These are phyloP conservation scores for Enteromius radiatus DNA, from an alignment of 2,797 vertebrate species.

Conservation along the genomic window DNA sequence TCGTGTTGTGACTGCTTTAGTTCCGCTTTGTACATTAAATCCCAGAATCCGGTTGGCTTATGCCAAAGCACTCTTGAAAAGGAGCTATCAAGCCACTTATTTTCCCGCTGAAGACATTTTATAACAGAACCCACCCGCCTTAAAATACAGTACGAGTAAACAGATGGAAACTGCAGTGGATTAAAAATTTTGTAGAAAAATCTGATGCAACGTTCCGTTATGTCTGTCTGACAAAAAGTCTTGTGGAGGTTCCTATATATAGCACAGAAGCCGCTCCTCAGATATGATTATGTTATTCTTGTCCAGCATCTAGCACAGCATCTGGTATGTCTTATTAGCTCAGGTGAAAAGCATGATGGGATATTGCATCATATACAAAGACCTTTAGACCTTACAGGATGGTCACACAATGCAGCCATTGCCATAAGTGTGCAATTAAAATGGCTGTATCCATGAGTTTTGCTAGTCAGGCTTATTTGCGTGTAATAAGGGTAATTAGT, in stretches of 20 bases:
- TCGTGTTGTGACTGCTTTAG: conserved; percentile 25
- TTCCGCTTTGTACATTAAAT: conserved; percentile 15
- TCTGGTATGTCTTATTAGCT: conserved; percentile 32
- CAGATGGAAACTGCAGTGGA: neutral
- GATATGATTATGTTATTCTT: conserved; percentile 3
- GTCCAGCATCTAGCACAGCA: conserved; percentile 19
- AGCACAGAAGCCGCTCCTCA: conserved; percentile 18
- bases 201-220: conserved; percentile 41
- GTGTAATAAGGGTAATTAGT: conserved; percentile 51
- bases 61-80: neutral
- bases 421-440: conserved; percentile 15
- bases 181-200: conserved; percentile 13
- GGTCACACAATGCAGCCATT: neutral
- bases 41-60: conserved; percentile 9
- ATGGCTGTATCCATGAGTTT: conserved; percentile 31
- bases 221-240: conserved; percentile 36
- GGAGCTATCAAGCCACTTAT: conserved; percentile 1
- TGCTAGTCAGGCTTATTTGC: conserved; percentile 32
- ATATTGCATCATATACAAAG: conserved; percentile 2
- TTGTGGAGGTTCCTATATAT: conserved; percentile 39
- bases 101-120: neutral
- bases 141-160: conserved; percentile 20
- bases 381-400: neutral
- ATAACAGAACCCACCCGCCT: neutral
- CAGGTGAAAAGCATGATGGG: conserved; percentile 22